A percentile compares a stretch with the other conserved stretches of the same genome.
These are phyloP conservation scores for Trididemnum miniatum DNA, from an alignment of 23 tunicate genomes.

Conservation along the genomic window DNA sequence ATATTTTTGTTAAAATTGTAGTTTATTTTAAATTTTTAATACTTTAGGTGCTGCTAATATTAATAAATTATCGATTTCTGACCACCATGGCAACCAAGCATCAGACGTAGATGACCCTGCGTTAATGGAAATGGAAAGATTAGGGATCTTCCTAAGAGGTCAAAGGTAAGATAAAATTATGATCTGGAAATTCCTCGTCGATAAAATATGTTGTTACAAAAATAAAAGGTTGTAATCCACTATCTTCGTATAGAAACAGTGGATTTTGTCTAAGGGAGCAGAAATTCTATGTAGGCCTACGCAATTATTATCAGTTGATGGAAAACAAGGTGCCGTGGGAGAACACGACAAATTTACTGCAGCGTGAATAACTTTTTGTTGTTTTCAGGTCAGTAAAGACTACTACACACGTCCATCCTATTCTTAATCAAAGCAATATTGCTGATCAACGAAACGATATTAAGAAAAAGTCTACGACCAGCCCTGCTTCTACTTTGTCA, in stretches of 20 bases:
- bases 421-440: constrained; percentile 53
- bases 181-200: too few relatives aligned
- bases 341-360: too few relatives aligned
- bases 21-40: too few relatives aligned
- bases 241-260: too few relatives aligned
- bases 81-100: background rate
- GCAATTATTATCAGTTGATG: too few relatives aligned
- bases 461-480: constrained; percentile 63
- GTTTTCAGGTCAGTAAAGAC: constrained; percentile 72
- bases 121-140: background rate
- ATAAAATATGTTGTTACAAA: too few relatives aligned
- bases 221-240: too few relatives aligned
- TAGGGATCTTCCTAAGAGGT: background rate
- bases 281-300: too few relatives aligned
- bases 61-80: background rate
- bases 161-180: background rate
- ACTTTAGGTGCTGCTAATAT: background rate
- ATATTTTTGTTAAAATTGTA: too few relatives aligned
- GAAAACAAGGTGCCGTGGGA: too few relatives aligned
- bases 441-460: constrained; percentile 33
- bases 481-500: constrained; percentile 90
- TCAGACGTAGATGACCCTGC: background rate
- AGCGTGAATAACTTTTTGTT: too few relatives aligned
- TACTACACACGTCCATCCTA: constrained; percentile 73
- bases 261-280: too few relatives aligned